Evolutionary conservation across 2,888 invertebrate species (phyloP), one percentile per base, ranked within the genome.

Genomic region (Pelosia muscerda): DNA sequence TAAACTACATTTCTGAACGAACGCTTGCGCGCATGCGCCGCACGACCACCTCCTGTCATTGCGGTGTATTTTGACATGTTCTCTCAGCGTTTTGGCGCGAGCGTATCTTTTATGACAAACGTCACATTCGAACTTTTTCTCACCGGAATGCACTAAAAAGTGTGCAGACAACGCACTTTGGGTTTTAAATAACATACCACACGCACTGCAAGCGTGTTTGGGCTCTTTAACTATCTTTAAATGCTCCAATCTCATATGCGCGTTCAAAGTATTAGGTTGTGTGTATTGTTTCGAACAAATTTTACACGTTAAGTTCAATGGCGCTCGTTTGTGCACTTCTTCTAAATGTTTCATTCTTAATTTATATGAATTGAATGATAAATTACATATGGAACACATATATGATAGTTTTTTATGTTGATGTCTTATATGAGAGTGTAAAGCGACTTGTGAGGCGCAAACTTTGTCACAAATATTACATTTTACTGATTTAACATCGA

Each of bases 101-200:
- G 79, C 79, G 63, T 84, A 89, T 15, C 74, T 80, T 65, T 92
- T 93, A 25, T 84, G 80, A 72, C 94, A 94, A 1, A 90, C 75
- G 28, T 87, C 83, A 71, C 94, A 95, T 68, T 88, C 85, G 59
- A 86, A 93, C 15, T 90, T 89, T 74, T 90, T 92, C 5, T 84
- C 85, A 0, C 86, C 81, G 0, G 79, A 69, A 57, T 80, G 79
- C 0, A 79, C 81, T 0, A 79, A 67, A 1, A 28, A 31, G 11
- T 79, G 79, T 3, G 67, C 63, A 0, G 60, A 25, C 0, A 82
- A 66, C 0, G 62, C 69, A 2, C 71, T 66, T 2, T 60, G 69
- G 0, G 73, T 68, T 28, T 72, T 72, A 61, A 82, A 82, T 54
- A 53, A 68, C 68, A 75, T 74, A 0, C 69, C 71, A 15, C 82